Evolutionary conservation across 2,797 vertebrate species (phyloP), one percentile per base, ranked within the genome.

Genomic region (Macrochelys suwanniensis): DNA sequence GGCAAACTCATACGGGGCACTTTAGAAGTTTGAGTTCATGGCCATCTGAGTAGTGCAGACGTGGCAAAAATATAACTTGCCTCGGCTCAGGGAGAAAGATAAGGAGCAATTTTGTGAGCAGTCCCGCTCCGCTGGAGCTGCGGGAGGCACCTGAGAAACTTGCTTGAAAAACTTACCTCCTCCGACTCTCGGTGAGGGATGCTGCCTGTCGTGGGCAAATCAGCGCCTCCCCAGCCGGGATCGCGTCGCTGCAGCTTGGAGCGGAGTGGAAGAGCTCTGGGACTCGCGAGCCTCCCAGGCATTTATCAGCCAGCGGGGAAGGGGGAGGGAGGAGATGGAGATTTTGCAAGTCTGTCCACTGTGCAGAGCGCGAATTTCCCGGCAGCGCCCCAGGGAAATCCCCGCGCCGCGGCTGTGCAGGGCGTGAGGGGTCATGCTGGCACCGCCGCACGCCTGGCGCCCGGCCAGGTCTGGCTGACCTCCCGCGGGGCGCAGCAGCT

Each of bases 321-420:
- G 96, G 82, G 2, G 54, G 95, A 61, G 51, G 47, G 51, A 56
- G 89, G 84, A 71, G 82, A 91, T 25, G 74, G 94, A 5, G 93
- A 95, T 98, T 98, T 97, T 96, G 98, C 97, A 98, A 98, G 91
- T 5, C 74, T 92, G 90, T 23, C 91, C 80, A 3, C 56, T 19
- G 57, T 0, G 47, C 1, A 0, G 57, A 37, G 92, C 94, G 89
- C 96, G 88, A 76, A 89, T 85, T 98, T 98, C 97, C 98, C 5
- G 7, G 96, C 95, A 97, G 91, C 84, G 80, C 82, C 90, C 79
- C 37, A 21, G 89, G 95, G 97, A 97, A 98, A 98, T 93, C 96
- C 97, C 97, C 95, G 57, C 54, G 65, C 97, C 95, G 57, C 54
- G 65, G 87, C 31, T 94, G 90, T 93, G 88, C 94, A 92, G 68